phyloP scores from a whole-genome alignment of 1,140 invertebrate species.

The Aleiodes sp. region DNA sequence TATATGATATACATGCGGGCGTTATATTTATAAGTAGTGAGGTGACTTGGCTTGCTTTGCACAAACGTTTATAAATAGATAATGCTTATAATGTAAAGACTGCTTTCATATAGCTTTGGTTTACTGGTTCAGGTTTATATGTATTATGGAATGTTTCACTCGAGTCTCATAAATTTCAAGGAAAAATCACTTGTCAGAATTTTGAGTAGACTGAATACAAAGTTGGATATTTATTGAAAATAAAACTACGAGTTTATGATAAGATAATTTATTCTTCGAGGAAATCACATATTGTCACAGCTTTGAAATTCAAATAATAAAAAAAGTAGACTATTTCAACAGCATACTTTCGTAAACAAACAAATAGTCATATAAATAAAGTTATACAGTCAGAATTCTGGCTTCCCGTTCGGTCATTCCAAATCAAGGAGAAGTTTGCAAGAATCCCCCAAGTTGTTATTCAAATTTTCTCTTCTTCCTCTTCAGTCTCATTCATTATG shows the following conservation, averaged over 20 bases:
- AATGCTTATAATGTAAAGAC: neutral
- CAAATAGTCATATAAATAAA: too few relatives aligned
- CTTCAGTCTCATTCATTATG: too few relatives aligned
- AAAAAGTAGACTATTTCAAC: too few relatives aligned
- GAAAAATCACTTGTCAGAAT: neutral
- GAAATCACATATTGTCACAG: too few relatives aligned
- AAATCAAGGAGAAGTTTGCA: too few relatives aligned
- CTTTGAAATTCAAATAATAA: too few relatives aligned
- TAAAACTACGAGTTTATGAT: too few relatives aligned
- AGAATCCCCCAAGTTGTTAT: neutral
- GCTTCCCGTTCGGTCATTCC: too few relatives aligned
- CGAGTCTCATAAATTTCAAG: neutral
- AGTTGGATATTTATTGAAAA: neutral
- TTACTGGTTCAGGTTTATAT: neutral
- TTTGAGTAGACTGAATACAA: neutral
- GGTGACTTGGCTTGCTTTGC: slow-evolving; percentile 37
- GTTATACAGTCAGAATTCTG: too few relatives aligned
- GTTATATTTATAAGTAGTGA: slow-evolving; percentile 52
- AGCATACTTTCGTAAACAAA: too few relatives aligned
- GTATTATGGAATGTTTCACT: neutral
- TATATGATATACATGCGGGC: slow-evolving; percentile 37
- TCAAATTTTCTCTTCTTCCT: neutral
- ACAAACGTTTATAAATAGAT: slow-evolving; percentile 45
- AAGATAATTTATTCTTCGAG: too few relatives aligned
- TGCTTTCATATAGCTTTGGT: neutral